These are phyloP conservation scores for Vanacampus margaritifer DNA, from an alignment of 2,113 vertebrate species.

Conservation along the genomic window DNA sequence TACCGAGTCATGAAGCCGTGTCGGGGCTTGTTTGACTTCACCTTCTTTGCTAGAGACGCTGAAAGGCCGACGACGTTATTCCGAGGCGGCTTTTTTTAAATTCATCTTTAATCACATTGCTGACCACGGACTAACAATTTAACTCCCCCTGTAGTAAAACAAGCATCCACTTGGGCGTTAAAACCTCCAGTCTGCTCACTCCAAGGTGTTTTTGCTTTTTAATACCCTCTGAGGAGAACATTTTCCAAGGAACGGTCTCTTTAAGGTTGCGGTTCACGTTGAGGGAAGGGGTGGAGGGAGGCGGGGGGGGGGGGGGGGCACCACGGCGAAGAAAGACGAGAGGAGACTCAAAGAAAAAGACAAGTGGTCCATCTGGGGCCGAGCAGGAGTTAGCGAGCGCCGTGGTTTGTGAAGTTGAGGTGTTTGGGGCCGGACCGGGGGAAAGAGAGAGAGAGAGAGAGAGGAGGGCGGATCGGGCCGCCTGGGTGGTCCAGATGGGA, in stretches of 20 bases:
- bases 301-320: constrained; percentile 26
- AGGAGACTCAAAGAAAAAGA: constrained; percentile 31
- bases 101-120: constrained; percentile 19
- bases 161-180: constrained; percentile 34
- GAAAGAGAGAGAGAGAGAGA: constrained; percentile 57
- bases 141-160: constrained; percentile 40
- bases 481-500: constrained; percentile 85
- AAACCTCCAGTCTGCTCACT: constrained; percentile 40
- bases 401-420: constrained; percentile 27
- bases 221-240: constrained; percentile 49
- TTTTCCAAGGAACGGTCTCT: constrained; percentile 71
- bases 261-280: constrained; percentile 65
- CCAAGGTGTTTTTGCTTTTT: constrained; percentile 48
- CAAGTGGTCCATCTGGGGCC: constrained; percentile 29
- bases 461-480: constrained; percentile 53
- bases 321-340: constrained; percentile 26
- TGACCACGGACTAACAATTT: constrained; percentile 32
- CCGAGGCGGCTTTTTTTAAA: constrained; percentile 10
- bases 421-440: constrained; percentile 64
- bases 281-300: constrained; percentile 43
- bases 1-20: constrained; percentile 31
- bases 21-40: constrained; percentile 37
- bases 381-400: constrained; percentile 25
- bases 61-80: constrained; percentile 19
- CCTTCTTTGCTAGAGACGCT: constrained; percentile 19